Base-by-base conservation (phyloP, 1,140 invertebrate species). In the Drosophila burlai region DNA sequence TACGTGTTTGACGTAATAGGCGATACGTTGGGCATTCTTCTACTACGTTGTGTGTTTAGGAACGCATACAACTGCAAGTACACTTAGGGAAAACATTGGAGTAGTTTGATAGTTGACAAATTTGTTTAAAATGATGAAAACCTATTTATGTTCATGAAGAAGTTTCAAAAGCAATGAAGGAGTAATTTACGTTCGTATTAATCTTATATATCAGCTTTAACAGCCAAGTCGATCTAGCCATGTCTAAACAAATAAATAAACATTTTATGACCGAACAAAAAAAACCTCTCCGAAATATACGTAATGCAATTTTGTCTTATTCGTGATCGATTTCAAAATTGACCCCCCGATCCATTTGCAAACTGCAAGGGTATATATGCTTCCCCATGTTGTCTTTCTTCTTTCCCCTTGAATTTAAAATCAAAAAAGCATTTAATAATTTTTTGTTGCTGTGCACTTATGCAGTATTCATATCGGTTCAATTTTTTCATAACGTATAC, bases 1-100 rank as follows among this genome's bases (percentile, higher is more conserved):
- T 73, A 66, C 55, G 72, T 74, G 76, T 66, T 87, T 65, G 78
- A 86, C 72, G 64, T 80, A 68, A 62, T 46, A 67, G 76, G 58
- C 45, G 52, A 66, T 40, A 68, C 61, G 76, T 83, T 59, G 24
- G 58, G 46, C 52, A 42, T 66, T 61, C 49, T 61, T 60, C 68
- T 80, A 65, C 69, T 73, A 57, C 36, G 9, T 40, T 40, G 45
- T 76, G 60, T 82, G 76, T 57, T 60, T 66, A 82, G 43, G 7
- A 52, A 61, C 46, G 26, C 43, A 79, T 34, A 36, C 26, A 21
- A 26, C 59, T 78, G 64, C 59, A 40, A 2, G 7, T 47, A 26
- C 65, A 46, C 65, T 38, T 24, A 26, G 13, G 5, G 9, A 0
- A 34, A 66, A 38, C 24, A 3, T 2, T 15, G 7, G 9, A 1